Conservation (phyloP, 2,888 invertebrate genomes). For the Drosophila paramelanica region DNA sequence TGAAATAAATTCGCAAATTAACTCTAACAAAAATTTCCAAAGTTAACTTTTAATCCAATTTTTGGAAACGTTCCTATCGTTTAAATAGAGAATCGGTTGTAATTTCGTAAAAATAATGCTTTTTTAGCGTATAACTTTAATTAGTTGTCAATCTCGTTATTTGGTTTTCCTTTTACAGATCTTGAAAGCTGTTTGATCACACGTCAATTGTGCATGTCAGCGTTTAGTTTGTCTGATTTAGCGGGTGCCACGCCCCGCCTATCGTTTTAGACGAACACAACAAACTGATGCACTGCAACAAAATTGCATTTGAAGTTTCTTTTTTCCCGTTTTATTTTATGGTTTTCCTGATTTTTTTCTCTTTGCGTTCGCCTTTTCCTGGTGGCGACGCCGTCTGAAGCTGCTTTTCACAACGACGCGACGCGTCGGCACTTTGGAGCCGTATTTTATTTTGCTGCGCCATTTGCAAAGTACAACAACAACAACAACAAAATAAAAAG, state of each 20-base stretch:
- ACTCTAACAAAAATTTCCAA: too few species aligned
- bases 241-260: constrained; percentile 9
- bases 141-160: neutral
- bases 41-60: too few species aligned
- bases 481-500: constrained; percentile 2
- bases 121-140: neutral
- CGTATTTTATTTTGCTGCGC: constrained; percentile 57
- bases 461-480: constrained; percentile 50
- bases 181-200: constrained; percentile 11
- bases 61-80: too few species aligned
- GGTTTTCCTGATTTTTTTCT: neutral
- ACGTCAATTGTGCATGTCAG: constrained; percentile 7
- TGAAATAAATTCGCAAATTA: too few species aligned
- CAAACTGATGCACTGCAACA: neutral
- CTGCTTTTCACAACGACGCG: constrained; percentile 25
- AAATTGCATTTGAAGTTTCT: constrained; percentile 20
- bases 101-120: neutral
- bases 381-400: constrained; percentile 4
- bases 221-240: constrained; percentile 14
- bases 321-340: neutral
- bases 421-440: constrained; percentile 30
- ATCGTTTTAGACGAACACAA: neutral
- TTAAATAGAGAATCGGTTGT: too few species aligned
- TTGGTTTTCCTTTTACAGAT: constrained; percentile 1
- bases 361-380: constrained; percentile 29